Conservation (phyloP, 2,113 vertebrate genomes). For the Elachura formosa region DNA sequence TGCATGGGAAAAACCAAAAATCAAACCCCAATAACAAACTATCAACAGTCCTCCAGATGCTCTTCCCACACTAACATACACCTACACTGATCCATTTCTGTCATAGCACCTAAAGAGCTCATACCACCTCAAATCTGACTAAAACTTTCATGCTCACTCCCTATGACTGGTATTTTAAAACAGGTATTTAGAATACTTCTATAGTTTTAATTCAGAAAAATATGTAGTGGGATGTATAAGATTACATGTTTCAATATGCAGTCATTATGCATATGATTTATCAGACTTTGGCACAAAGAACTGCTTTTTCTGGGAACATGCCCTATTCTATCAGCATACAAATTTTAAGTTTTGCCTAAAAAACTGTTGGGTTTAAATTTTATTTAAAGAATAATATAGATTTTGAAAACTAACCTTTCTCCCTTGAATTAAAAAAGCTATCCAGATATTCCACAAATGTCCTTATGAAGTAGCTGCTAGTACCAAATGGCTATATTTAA, state of each 20-base stretch:
- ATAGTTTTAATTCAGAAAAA: background rate
- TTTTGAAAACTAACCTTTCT: background rate
- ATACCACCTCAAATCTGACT: background rate
- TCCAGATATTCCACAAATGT: background rate
- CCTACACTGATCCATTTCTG: background rate
- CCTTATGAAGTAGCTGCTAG: background rate
- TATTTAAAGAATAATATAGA: background rate
- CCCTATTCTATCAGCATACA: background rate
- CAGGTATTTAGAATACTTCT: background rate
- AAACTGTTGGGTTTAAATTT: background rate
- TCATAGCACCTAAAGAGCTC: background rate
- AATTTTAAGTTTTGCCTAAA: background rate
- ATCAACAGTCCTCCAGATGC: background rate
- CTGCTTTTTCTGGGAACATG: background rate
- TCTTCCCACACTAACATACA: background rate
- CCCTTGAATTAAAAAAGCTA: background rate
- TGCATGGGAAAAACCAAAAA: background rate
- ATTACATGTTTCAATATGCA: background rate
- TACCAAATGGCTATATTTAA: background rate
- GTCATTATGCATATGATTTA: background rate
- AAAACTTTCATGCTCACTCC: background rate
- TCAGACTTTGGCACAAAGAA: background rate
- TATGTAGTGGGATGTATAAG: background rate
- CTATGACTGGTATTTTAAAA: background rate
- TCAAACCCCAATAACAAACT: background rate